Evolutionary conservation across 1,140 invertebrate species (phyloP), one percentile per base, ranked within the genome.

Genomic region (Araneus ventricosus): DNA sequence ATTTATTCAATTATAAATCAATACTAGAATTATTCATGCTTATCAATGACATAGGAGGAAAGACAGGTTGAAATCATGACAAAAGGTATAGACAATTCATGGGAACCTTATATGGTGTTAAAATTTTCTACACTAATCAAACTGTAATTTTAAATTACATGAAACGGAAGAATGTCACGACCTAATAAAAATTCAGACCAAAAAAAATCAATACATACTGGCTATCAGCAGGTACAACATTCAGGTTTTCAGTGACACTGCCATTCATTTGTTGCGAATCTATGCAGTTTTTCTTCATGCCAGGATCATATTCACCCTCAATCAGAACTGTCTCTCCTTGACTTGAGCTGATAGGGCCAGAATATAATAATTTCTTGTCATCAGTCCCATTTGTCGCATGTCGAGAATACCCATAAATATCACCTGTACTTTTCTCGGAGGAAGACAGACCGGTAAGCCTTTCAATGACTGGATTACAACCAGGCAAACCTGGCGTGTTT

Each of bases 401-500:
- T 5, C 79, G 41, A 20, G 57, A 52, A 59, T 82, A 90, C 17
- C 75, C 75, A 45, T 90, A 90, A 7, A 84, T 30, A 37, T 84
- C 75, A 34, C 30, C 17, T 24, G 22, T 4, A 61, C 17, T 84
- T 14, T 67, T 82, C 4, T 84, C 79, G 24, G 41, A 67, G 20
- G 90, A 52, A 27, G 27, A 67, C 22, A 80, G 67, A 10, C 93
- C 93, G 24, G 88, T 93, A 0, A 93, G 39, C 24, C 93, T 63
- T 37, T 93, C 93, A 27, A 93, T 57, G n/a, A 93, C 93, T 22
- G 93, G 93, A 45, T 93, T 93, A 24, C 88, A 87, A 0, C 93
- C 93, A 41, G 93, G 93, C 8, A 87, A 45, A 6, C 63, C 92
- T 22, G 87, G 89, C 4, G 70, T 63, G 30, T 91, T 84, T 27